Conservation (phyloP, 2,888 invertebrate genomes). For the Coelinius sp. region DNA sequence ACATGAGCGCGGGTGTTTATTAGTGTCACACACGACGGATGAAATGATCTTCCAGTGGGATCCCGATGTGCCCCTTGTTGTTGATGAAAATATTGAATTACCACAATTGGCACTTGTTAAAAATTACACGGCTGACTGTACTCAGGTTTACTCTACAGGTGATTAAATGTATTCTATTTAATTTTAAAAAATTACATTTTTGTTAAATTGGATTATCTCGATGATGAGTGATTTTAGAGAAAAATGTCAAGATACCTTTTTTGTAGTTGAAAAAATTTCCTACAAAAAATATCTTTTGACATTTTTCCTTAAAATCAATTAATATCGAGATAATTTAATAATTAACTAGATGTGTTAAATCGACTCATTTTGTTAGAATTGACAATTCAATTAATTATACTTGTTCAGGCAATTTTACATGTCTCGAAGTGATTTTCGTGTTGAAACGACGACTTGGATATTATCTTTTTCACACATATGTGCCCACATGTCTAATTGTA, state of each 20-base stretch:
- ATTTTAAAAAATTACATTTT: too few species aligned
- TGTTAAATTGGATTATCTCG: too few species aligned
- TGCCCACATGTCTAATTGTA: constrained; percentile 94
- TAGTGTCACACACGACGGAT: constrained; percentile 95
- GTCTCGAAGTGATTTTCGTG: constrained; percentile 91
- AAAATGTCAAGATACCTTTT: too few species aligned
- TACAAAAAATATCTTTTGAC: too few species aligned
- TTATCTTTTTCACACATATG: constrained; percentile 93
- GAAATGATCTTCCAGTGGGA: constrained; percentile 96
- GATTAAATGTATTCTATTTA: constrained; percentile 45
- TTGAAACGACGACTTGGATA: constrained; percentile 90
- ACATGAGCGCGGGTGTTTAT: constrained; percentile 59
- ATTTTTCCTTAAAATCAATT: background rate
- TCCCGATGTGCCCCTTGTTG: constrained; percentile 89
- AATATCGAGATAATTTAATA: background rate
- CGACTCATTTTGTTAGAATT: too few species aligned
- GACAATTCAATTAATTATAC: too few species aligned
- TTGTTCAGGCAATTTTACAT: constrained; percentile 88
- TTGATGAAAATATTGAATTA: constrained; percentile 90
- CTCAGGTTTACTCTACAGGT: constrained; percentile 93
- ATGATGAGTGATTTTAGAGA: too few species aligned
- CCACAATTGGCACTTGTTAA: constrained; percentile 90
- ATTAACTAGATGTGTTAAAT: too few species aligned
- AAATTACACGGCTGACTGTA: constrained; percentile 91
- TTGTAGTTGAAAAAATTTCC: too few species aligned